Percentiles rank a stretch among this genome's conserved stretches.
Conservation (phyloP, 1,140 invertebrate genomes). For the Diplogasteroides magnus region DNA sequence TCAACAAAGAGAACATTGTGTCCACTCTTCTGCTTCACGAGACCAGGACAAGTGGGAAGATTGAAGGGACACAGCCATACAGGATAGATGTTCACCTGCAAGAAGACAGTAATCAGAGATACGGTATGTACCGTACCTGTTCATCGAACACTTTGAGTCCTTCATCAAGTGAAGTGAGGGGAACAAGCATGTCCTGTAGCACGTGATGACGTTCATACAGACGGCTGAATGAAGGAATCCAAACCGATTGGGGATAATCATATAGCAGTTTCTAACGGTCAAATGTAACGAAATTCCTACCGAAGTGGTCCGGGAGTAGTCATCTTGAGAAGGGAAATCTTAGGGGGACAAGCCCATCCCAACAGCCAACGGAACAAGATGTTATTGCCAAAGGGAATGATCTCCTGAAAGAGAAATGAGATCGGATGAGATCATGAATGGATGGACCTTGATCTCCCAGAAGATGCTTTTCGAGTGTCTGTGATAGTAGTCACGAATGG, state of each 20-base stretch:
- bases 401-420: slow-evolving; percentile 64
- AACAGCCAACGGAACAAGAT: slow-evolving; percentile 68
- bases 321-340: slow-evolving; percentile 74
- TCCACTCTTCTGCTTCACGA: slow-evolving; percentile 60
- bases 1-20: slow-evolving; percentile 66
- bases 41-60: slow-evolving; percentile 67
- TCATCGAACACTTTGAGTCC: slow-evolving; percentile 67
- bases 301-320: slow-evolving; percentile 1
- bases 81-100: slow-evolving; percentile 67
- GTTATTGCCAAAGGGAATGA: slow-evolving; percentile 79
- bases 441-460: slow-evolving; percentile 71
- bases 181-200: slow-evolving; percentile 79
- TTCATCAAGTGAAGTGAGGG: slow-evolving; percentile 64
- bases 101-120: neutral
- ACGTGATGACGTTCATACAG: slow-evolving; percentile 74
- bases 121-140: slow-evolving; percentile 63
- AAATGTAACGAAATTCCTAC: neutral
- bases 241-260: too few species aligned
- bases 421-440: slow-evolving; percentile 12
- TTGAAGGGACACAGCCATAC: slow-evolving; percentile 78
- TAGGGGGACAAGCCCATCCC: slow-evolving; percentile 76
- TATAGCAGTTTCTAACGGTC: too few species aligned
- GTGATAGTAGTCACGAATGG: slow-evolving; percentile 75
- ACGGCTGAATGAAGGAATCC: too few species aligned
- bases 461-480: slow-evolving; percentile 74